Base-by-base conservation (phyloP, 2,888 invertebrate species). In the Drosophila fulvimacula region DNA sequence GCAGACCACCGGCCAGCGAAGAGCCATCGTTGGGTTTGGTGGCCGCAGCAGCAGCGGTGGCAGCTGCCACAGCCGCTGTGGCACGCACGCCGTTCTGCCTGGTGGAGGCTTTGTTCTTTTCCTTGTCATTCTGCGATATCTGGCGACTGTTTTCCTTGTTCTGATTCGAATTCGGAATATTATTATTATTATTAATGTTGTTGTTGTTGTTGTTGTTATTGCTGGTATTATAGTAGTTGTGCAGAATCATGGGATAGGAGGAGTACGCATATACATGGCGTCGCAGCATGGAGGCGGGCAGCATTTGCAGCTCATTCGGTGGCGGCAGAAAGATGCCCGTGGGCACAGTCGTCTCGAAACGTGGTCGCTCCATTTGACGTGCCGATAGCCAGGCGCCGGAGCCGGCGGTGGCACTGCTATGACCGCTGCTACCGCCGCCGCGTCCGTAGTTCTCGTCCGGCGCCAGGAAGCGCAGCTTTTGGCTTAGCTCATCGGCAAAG, bases 321-420 rank as follows among this genome's bases (percentile, higher is more conserved):
- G 97, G 97, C 88, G 96, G 95, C 74, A 97, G 92, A 90, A 97
- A 97, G 83, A 95, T 95, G 3, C 97, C 97, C 57, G 94, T 95
- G 81, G 95, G 96, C 46, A 97, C 97, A 0, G 96, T 96, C 11
- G 96, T 96, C 74, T 97, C 95, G 90, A 97, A 97, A 11, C 96
- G 94, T 66, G 95, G 95, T 68, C 93, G 92, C 52, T 92, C 93
- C 46, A 83, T 75, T 44, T 64, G 67, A 1, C 60, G 90, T 10
- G 92, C 7, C 24, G 69, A 61, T n/a, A 62, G 30, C 66, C 73
- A 80, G 66, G 68, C 69, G 46, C 66, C 76, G 59, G 58, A 49
- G 65, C 24, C 56, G 19, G 13, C 52, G 48, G 41, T 57, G 24
- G 15, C 52, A 48, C 65, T 52, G 67, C 65, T 74, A 36, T 70